Evolutionary conservation across 2,888 invertebrate species (phyloP).

Genomic region (Acronicta aceris): DNA sequence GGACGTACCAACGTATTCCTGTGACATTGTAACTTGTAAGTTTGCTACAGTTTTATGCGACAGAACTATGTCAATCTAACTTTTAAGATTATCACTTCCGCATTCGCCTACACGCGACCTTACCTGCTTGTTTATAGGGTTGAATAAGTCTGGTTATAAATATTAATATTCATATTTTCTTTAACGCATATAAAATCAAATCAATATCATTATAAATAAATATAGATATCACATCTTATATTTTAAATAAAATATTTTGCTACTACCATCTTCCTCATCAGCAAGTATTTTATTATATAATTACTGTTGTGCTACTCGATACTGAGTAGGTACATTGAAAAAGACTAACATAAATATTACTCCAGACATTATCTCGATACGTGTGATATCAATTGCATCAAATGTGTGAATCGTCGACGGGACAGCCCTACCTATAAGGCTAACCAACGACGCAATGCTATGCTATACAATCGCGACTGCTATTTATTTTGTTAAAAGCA

Average conservation of each 20-base stretch:
- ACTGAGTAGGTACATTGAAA: too few species aligned
- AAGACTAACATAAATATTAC: slow-evolving; percentile 37
- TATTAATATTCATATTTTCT: slow-evolving; percentile 7
- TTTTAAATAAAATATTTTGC: neutral
- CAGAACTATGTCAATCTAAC: slow-evolving; percentile 87
- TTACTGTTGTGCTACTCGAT: too few species aligned
- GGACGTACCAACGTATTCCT: slow-evolving; percentile 68
- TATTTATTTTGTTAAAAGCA: neutral
- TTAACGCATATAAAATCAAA: neutral
- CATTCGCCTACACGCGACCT: slow-evolving; percentile 73
- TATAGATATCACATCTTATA: slow-evolving; percentile 3
- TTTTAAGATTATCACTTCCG: slow-evolving; percentile 87
- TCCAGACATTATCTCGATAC: slow-evolving; percentile 44
- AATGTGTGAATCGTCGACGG: slow-evolving; percentile 45
- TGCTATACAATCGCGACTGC: slow-evolving; percentile 1
- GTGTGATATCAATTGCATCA: slow-evolving; percentile 55
- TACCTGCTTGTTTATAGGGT: slow-evolving; percentile 77
- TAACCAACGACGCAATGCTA: slow-evolving; percentile 33
- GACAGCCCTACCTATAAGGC: slow-evolving; percentile 56
- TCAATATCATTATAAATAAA: slow-evolving; percentile 8
- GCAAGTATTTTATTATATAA: too few species aligned
- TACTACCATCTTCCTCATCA: too few species aligned
- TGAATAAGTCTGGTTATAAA: slow-evolving; percentile 40
- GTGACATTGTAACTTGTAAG: slow-evolving; percentile 84
- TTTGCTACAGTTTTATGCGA: slow-evolving; percentile 80